These are phyloP conservation scores for Entelurus aequoreus DNA, from an alignment of 2,113 vertebrate species.

Conservation along the genomic window DNA sequence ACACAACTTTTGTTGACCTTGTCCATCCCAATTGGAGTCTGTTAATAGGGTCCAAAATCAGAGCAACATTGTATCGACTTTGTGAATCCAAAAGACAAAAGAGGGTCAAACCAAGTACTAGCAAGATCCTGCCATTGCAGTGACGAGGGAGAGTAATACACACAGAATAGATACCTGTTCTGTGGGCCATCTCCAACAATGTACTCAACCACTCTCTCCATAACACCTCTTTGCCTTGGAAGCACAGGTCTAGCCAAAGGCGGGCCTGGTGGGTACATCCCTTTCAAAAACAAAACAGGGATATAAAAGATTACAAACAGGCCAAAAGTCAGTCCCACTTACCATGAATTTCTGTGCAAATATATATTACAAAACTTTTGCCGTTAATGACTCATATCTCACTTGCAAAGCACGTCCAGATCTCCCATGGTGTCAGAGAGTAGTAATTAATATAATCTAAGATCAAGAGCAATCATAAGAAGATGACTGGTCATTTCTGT, in stretches of 20 bases:
- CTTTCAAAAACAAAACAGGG: constrained; percentile 62
- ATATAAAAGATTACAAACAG: constrained; percentile 28
- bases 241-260: constrained; percentile 91
- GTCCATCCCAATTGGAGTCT: too few relatives aligned
- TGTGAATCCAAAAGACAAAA: too few relatives aligned
- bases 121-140: background rate
- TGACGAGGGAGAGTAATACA: background rate
- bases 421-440: constrained; percentile 79
- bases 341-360: constrained; percentile 28
- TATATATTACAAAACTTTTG: constrained; percentile 57
- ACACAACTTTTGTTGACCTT: too few relatives aligned
- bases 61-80: too few relatives aligned
- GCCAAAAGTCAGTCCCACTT: background rate
- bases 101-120: too few relatives aligned
- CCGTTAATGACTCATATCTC: constrained; percentile 68
- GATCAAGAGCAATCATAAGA: constrained; percentile 93
- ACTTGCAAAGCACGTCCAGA: constrained; percentile 70
- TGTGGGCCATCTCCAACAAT: constrained; percentile 96
- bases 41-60: too few relatives aligned
- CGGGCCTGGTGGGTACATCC: constrained; percentile 93
- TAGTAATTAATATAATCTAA: constrained; percentile 94
- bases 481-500: constrained; percentile 93
- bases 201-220: constrained; percentile 95
- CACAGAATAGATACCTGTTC: constrained; percentile 76
- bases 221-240: constrained; percentile 84